Evolutionary conservation across 2,797 vertebrate genomes (phyloP), one percentile per base, ranked within the genome.

Genomic region (Gallinago stenura): DNA sequence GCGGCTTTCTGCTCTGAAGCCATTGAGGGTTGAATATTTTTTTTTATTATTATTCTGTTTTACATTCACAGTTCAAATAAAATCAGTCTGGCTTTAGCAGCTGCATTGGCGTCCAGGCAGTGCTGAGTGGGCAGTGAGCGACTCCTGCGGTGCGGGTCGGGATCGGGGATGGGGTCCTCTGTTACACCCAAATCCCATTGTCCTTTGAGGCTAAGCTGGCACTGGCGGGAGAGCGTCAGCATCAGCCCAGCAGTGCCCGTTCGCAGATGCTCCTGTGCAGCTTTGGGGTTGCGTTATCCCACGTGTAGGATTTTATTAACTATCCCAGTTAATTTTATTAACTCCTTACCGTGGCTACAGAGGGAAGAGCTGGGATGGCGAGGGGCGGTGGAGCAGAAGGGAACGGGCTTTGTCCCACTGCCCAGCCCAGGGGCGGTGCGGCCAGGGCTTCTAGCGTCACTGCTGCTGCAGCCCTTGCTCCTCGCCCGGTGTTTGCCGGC

Each of bases 1-100:
- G 88, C 0, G 35, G 87, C 90, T 91, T 94, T 91, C 10, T 25
- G 45, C 77, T 94, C 68, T 66, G 66, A 86, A 91, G 72, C 82
- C 86, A 71, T 82, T 22, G 83, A 71, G 70, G 60, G 70, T 85
- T 94, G 79, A 54, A 19, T 22, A 45, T 15, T 6, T 17, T 66
- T 89, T 71, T 68, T 51, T 3, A 85, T 93, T 88, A 28, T 93
- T 87, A 46, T 88, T 95, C 80, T 87, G 83, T 92, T 96, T 97
- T 95, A 90, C 90, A 87, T 91, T 95, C 0, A 65, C 89, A 91
- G 51, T 95, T 94, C 89, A 65, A 96, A 97, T 96, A 95, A 96
- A 97, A 95, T 69, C 83, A 80, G 83, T 84, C 87, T 91, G 78
- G 81, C 96, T 96, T 95, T 92, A 89, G 81, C 37, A 26, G 77